Evolutionary conservation across 1,140 invertebrate genomes (phyloP), one percentile per base, ranked within the genome.

Genomic region (Calephelis virginiensis): DNA sequence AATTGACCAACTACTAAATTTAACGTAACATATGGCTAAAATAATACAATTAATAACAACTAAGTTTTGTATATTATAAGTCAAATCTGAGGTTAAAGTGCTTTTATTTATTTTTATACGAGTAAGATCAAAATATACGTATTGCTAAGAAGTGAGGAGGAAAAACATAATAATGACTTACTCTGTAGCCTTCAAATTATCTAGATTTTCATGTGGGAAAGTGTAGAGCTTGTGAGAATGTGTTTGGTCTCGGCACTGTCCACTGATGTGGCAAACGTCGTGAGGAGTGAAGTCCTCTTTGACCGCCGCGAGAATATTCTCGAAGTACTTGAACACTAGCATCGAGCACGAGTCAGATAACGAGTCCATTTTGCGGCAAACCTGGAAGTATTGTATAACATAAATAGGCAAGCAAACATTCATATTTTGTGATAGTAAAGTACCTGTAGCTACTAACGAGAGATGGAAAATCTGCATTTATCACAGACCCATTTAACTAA

Each of bases 261-360:
- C 96, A 61, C 94, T 93, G 28, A 97, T 78, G 74, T 96, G 93
- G 78, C 96, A 97, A 17, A 97, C 83, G 63, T 94, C 94, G 28
- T 93, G 78, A 0, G 94, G 80, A 40, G 93, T 93, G 17, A 97
- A 92, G 72, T 95, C 93, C 28, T 93, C 87, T 71, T 93, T 85
- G 7, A 96, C 64, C 43, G 93, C 92, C 0, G 86, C 78, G 69
- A 95, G 93, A 49, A 97, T 94, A 10, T 93, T 90, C 67, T 95
- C 93, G 78, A 96, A 96, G 79, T 97, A 93, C 9, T 92, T 93
- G 40, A 96, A 89, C 37, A 96, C 91, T 43, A 95, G 91, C 68
- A 94, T 94, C 46, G 94, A 93, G 75, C 97, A 98, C 43, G 94
- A 94, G 88, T 97, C 96, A 0, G 95, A 96, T 14, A 95, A 94